These are phyloP conservation scores for Eupsilia transversa DNA, from an alignment of 2,888 invertebrate species.

Conservation along the genomic window DNA sequence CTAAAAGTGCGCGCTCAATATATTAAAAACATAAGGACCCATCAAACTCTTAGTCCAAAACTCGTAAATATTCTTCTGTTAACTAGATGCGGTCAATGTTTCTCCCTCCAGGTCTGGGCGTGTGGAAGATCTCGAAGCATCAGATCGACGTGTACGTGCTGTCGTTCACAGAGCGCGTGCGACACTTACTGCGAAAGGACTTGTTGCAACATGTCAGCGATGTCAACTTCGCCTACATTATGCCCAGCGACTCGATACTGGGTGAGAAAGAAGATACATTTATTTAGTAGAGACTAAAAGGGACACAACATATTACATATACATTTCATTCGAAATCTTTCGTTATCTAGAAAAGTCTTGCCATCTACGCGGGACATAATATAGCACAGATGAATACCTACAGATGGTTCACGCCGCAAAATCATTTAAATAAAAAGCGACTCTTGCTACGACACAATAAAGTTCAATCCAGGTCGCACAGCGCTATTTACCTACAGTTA, in stretches of 20 bases:
- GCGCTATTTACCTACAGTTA: too few relatives aligned
- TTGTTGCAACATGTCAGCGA: conserved; percentile 90
- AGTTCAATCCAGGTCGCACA: too few relatives aligned
- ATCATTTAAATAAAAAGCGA: too few relatives aligned
- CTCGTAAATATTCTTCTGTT: background rate
- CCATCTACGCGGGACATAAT: too few relatives aligned
- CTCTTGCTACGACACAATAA: too few relatives aligned
- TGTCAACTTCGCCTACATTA: conserved; percentile 92
- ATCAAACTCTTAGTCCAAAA: background rate
- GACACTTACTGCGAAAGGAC: conserved; percentile 85
- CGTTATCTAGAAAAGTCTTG: too few relatives aligned
- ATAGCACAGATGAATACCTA: too few relatives aligned
- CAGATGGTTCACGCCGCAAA: too few relatives aligned
- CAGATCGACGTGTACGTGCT: conserved; percentile 92
- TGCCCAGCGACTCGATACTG: conserved; percentile 72
- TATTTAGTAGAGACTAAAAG: too few relatives aligned
- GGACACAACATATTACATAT: too few relatives aligned
- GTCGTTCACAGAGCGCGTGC: conserved; percentile 91
- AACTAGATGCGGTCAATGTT: too few relatives aligned
- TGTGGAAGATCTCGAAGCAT: conserved; percentile 91
- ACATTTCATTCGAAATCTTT: too few relatives aligned
- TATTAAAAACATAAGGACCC: background rate
- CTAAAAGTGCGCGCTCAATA: background rate
- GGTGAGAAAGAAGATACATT: conserved; percentile 64
- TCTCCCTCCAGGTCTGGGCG: conserved; percentile 90